phyloP scores from a whole-genome alignment of 2,888 invertebrate genomes.

The Agrypnus murinus region DNA sequence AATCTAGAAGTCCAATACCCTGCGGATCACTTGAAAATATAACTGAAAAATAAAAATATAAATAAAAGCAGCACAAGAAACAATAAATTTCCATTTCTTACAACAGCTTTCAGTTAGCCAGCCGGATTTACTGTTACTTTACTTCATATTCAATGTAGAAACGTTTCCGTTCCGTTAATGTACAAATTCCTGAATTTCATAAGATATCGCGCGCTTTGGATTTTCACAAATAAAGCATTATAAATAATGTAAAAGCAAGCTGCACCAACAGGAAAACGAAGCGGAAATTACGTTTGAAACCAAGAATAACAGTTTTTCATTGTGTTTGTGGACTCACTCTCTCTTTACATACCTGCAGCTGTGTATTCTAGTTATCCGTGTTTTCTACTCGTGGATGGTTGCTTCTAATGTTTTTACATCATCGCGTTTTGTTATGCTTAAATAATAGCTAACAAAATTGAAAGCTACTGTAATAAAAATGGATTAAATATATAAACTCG shows the following conservation, averaged over 20 bases:
- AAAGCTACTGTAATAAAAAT: no score
- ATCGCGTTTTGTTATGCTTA: no score
- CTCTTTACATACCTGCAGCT: no score
- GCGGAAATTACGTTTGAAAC: slow-evolving; percentile 57
- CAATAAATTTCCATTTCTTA: slow-evolving; percentile 34
- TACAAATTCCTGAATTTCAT: slow-evolving; percentile 44
- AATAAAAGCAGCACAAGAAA: background rate
- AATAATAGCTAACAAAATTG: no score
- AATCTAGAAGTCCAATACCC: background rate
- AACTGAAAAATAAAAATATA: background rate
- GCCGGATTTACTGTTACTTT: slow-evolving; percentile 40
- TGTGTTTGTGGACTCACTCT: no score
- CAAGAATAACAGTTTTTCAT: slow-evolving; percentile 50
- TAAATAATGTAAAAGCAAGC: slow-evolving; percentile 50
- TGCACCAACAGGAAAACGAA: slow-evolving; percentile 51
- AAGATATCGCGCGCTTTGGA: slow-evolving; percentile 46
- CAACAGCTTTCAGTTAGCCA: slow-evolving; percentile 25
- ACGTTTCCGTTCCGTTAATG: slow-evolving; percentile 42
- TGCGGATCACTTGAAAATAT: background rate
- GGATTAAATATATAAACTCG: no score
- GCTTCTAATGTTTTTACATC: no score
- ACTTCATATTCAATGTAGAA: slow-evolving; percentile 37
- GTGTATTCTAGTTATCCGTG: no score
- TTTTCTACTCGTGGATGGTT: no score
- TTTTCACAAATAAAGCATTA: slow-evolving; percentile 44